A percentile compares a stretch with the other conserved stretches of the same genome.
phyloP scores from a whole-genome alignment of 2,113 vertebrate genomes.

The Syngnathus floridae region DNA sequence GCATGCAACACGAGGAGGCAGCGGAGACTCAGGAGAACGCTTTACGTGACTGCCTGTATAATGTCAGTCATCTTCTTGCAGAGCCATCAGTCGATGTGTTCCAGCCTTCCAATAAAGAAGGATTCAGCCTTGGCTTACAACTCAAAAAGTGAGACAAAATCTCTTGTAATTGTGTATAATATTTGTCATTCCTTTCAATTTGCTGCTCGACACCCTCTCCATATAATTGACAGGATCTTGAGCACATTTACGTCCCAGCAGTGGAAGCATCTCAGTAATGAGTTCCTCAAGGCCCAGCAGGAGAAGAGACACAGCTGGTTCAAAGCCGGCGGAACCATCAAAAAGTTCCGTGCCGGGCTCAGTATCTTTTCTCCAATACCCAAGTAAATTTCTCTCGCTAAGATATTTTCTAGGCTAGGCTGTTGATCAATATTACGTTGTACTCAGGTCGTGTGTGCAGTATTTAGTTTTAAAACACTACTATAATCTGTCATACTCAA shows the following conservation, averaged over 20 bases:
- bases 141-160: constrained; percentile 84
- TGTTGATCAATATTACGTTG: neutral
- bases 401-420: neutral
- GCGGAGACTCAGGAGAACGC: constrained; percentile 9
- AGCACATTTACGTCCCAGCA: constrained; percentile 96
- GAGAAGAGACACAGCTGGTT: constrained; percentile 98
- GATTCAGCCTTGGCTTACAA: constrained; percentile 93
- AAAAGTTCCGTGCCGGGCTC: constrained; percentile 95
- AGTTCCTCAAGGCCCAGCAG: constrained; percentile 96
- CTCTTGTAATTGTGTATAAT: no score
- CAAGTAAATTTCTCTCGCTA: constrained; percentile 72
- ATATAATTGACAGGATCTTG: constrained; percentile 79
- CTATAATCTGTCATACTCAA: neutral
- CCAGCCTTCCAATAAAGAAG: constrained; percentile 97
- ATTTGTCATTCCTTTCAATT: neutral
- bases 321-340: constrained; percentile 94
- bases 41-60: constrained; percentile 20
- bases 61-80: constrained; percentile 56
- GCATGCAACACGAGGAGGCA: constrained; percentile 25
- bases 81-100: constrained; percentile 97
- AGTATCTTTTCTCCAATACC: constrained; percentile 99
- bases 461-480: neutral
- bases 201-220: neutral
- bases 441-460: no score
- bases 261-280: constrained; percentile 99